Conservation (phyloP, 2,113 vertebrate species). For the Eonycteris spelaea region DNA sequence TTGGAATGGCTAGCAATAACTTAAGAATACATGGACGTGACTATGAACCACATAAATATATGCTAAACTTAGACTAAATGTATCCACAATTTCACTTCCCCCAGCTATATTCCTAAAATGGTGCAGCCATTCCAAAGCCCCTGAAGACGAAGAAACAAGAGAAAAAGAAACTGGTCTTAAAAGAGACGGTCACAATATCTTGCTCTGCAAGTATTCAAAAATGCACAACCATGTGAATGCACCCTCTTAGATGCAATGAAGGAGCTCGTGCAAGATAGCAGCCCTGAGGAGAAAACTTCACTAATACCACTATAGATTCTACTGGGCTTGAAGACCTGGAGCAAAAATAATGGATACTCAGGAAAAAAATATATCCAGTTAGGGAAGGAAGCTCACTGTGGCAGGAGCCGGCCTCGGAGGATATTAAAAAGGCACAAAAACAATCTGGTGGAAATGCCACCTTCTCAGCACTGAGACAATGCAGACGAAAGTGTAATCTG, state of each 20-base stretch:
- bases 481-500: not conserved
- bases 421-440: not conserved
- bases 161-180: not conserved
- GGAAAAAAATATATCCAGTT: not conserved
- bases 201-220: not conserved
- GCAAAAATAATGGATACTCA: not conserved
- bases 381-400: not conserved
- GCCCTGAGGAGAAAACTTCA: not conserved
- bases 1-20: not conserved
- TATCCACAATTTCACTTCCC: not conserved
- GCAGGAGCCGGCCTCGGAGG: not conserved
- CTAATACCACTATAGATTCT: not conserved
- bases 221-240: not conserved
- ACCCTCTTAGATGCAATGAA: not conserved
- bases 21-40: not conserved
- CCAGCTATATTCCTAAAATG: not conserved
- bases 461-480: not conserved
- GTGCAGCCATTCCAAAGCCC: not conserved
- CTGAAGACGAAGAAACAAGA: not conserved
- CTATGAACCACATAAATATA: not conserved
- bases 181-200: not conserved
- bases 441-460: not conserved
- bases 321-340: too few species aligned
- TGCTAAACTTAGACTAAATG: not conserved
- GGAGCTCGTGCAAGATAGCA: not conserved